A percentile compares a stretch with the other conserved stretches of the same genome.
Evolutionary conservation across 2,797 vertebrate species (phyloP).

Genomic region (Zalophus californianus): DNA sequence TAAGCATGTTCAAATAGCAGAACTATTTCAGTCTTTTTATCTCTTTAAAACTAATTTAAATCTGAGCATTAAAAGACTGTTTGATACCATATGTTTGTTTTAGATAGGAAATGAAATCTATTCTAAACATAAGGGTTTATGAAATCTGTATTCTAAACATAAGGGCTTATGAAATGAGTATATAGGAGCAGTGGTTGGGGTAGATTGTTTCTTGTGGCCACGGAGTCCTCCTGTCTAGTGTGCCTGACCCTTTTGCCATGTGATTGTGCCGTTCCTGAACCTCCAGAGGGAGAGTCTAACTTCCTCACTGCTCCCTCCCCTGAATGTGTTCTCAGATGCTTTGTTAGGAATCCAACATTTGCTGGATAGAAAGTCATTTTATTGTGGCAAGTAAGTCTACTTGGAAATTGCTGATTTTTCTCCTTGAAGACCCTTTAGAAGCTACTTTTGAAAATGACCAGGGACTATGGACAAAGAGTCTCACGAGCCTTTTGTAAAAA

Average conservation of each 20-base stretch:
- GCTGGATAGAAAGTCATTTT: constrained; percentile 1
- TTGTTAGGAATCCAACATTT: not conserved
- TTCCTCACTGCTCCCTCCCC: not conserved
- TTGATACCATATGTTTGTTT: constrained; percentile 89
- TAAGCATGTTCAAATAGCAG: constrained; percentile 81
- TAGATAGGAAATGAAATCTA: constrained; percentile 84
- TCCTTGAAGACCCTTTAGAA: constrained; percentile 40
- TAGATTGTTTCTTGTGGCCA: not conserved
- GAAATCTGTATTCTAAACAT: constrained; percentile 83
- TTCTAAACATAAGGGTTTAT: constrained; percentile 85
- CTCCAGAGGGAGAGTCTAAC: not conserved
- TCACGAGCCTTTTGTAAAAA: constrained; percentile 40
- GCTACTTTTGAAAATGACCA: constrained; percentile 16
- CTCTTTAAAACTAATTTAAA: constrained; percentile 87
- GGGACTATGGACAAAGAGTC: not conserved
- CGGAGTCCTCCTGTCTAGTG: not conserved
- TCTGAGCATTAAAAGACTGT: constrained; percentile 82
- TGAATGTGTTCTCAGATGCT: not conserved
- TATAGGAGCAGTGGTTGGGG: not conserved
- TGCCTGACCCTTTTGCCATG: not conserved
- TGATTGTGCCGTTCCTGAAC: not conserved
- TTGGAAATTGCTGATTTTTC: constrained; percentile 29
- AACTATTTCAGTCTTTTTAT: constrained; percentile 81
- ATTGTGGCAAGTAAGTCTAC: not conserved
- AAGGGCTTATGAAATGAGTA: constrained; percentile 68